Evolutionary conservation across 2,797 vertebrate genomes (phyloP), one percentile per base, ranked within the genome.

Genomic region (Amniataba percoides): DNA sequence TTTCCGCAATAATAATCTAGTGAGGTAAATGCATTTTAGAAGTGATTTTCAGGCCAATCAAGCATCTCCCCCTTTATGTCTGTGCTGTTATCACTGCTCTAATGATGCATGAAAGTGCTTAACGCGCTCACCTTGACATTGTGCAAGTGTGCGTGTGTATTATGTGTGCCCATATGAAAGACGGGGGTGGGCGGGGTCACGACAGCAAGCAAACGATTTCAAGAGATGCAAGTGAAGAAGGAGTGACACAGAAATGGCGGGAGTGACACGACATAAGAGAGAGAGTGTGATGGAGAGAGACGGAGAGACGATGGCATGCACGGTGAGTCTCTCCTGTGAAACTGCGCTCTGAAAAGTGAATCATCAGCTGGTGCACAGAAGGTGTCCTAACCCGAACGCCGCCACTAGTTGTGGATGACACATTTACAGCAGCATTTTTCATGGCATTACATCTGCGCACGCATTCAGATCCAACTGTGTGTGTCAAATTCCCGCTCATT

Each of bases 31-130:
- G 76, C 74, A 71, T 88, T 92, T 91, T 69, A 84, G 49, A 83
- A 90, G 83, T 88, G 59, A 92, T 89, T 89, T 86, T 72, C 71
- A 74, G 67, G 74, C 84, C 85, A 90, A 92, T 92, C 91, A 83
- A 83, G 83, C 83, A 71, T 88, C 81, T 82, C 80, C 81, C 64
- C 72, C 60, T 81, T 90, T n/a, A 83, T 84, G 81, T 78, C 60
- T 65, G 45, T 45, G 85, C 88, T 80, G 84, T 88, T 92, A 91
- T 92, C 87, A 86, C 82, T 74, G 89, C 86, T 93, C 90, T 91
- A 93, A 95, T 88, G 92, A 92, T 92, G 91, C 90, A 83, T 93
- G 90, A 92, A 95, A 92, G 90, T 88, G 86, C 82, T 88, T 83
- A 67, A 84, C 84, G 91, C 83, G 23, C 87, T 93, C 90, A 92